These are phyloP conservation scores for Eupithecia exiguata DNA, from an alignment of 2,888 invertebrate genomes.

Conservation along the genomic window DNA sequence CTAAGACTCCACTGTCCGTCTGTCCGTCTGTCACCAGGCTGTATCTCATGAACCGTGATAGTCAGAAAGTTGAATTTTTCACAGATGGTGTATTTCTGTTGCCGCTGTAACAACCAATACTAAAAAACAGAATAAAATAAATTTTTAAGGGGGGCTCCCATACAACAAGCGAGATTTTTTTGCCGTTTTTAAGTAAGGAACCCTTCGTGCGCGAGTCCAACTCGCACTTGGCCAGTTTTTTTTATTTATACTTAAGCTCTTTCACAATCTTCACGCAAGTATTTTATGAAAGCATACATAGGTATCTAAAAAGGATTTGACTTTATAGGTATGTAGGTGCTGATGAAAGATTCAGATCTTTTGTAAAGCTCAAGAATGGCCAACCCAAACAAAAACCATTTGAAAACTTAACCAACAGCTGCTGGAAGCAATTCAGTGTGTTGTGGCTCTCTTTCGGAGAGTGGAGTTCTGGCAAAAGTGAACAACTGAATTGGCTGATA, in stretches of 20 bases:
- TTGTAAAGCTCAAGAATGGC: neutral
- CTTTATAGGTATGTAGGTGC: neutral
- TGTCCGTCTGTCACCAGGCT: no score
- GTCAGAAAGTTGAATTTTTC: no score
- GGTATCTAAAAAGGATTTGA: neutral
- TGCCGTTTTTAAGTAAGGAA: no score
- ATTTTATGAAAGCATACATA: neutral
- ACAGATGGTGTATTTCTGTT: no score
- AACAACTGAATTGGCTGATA: constrained; percentile 39
- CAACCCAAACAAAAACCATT: neutral
- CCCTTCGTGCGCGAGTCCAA: no score
- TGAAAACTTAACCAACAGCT: neutral
- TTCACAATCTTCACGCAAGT: neutral
- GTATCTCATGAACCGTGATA: no score
- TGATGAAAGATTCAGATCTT: neutral
- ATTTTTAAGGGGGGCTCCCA: no score
- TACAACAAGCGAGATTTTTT: no score
- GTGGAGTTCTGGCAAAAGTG: constrained; percentile 32
- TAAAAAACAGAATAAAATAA: no score
- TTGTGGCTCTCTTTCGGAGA: constrained; percentile 17
- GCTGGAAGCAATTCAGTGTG: constrained; percentile 10
- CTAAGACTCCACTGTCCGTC: no score
- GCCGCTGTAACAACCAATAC: no score
- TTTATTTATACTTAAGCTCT: neutral
- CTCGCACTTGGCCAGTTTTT: no score